phyloP scores from a whole-genome alignment of 2,797 vertebrate genomes.

The Anabacerthia variegaticeps region DNA sequence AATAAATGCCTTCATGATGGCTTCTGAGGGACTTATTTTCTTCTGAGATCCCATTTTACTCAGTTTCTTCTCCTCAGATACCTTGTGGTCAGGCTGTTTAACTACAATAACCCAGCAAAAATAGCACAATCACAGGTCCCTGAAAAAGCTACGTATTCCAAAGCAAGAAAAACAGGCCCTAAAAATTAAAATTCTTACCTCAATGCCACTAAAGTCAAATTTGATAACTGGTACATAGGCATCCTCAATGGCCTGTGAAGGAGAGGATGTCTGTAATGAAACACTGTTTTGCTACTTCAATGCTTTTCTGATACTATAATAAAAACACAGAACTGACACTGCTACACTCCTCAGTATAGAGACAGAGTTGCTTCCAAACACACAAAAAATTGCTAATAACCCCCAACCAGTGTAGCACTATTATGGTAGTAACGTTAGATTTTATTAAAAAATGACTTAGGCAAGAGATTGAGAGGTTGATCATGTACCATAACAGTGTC shows the following conservation, averaged over 20 bases:
- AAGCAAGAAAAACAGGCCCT: background rate
- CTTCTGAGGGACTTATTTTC: background rate
- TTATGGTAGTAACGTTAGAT: background rate
- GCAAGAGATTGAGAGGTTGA: background rate
- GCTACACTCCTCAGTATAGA: background rate
- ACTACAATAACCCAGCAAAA: background rate
- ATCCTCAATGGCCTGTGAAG: constrained; percentile 92
- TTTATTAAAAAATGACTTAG: background rate
- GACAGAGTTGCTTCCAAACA: background rate
- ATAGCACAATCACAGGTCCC: background rate
- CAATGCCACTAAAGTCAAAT: constrained; percentile 96
- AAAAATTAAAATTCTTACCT: constrained; percentile 79
- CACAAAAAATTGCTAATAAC: background rate
- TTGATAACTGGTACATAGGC: constrained; percentile 98
- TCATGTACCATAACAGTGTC: background rate
- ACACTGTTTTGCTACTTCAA: background rate
- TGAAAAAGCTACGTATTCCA: background rate
- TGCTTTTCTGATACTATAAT: background rate
- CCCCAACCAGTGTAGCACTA: background rate
- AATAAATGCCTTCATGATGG: background rate
- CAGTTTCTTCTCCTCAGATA: background rate
- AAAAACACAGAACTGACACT: background rate
- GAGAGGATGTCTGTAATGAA: background rate
- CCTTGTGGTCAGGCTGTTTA: background rate
- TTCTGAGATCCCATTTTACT: background rate